Evolutionary conservation across 1,140 invertebrate genomes (phyloP), one percentile per base, ranked within the genome.

Genomic region (Probaryconus sp.): DNA sequence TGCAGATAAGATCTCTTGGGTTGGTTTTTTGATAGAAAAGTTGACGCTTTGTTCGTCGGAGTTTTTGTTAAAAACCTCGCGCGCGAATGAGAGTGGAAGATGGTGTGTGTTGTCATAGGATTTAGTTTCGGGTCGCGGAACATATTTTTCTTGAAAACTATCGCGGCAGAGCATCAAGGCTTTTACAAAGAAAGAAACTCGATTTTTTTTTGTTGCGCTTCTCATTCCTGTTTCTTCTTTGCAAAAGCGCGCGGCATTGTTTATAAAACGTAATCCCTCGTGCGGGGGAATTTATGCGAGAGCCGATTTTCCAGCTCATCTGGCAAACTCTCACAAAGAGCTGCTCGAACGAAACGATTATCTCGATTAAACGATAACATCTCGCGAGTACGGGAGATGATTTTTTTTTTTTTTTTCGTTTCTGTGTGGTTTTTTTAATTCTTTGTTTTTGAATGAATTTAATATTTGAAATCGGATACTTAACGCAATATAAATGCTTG

Each of bases 271-370:
- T 83, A 80, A 84, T 84, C 81, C 79, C 30, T 16, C 24, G 18
- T 35, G 45, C 58, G 45, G 31, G 45, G 31, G 81, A 81, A 82
- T 81, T 73, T 75, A 68, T 61, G 76, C 48, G 63, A 71, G 76
- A 76, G 72, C 78, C 72, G 79, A 82, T 83, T 84, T 81, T 80
- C 75, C 64, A 38, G 68, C 31, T 79, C 78, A 81, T 81, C 78
- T 63, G 56, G 63, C 55, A 67, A 61, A 67, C 40, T 65, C 61
- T 61, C 63, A 67, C 70, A 73, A 73, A 64, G 56, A 56, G 55
- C 50, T 63, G 51, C 53, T 65, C 60, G 60, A 65, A 42, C 50
- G 60, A 65, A 43, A 56, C 58, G 61, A 72, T 72, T 72, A 72
- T 47, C 53, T 65, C 35, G n/a, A n/a, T n/a, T n/a, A n/a, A n/a